Conservation (phyloP, 2,888 invertebrate species). For the Apotomis turbidana region DNA sequence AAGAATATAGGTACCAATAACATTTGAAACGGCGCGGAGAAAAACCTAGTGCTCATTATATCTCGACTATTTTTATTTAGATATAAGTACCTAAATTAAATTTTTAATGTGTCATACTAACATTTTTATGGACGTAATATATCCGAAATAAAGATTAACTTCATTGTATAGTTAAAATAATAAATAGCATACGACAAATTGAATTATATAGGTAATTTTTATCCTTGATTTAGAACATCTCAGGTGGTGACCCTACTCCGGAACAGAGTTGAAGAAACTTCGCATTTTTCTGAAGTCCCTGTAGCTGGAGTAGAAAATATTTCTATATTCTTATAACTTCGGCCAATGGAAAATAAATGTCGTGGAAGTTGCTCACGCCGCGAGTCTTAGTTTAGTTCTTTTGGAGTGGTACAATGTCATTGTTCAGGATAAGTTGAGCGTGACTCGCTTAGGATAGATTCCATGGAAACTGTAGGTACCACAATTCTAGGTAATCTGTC, state of each 20-base stretch:
- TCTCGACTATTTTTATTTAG: too few relatives aligned
- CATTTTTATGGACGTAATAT: too few relatives aligned
- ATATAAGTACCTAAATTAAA: too few relatives aligned
- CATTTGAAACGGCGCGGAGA: too few relatives aligned
- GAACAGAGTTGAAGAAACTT: constrained; percentile 31
- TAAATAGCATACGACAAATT: too few relatives aligned
- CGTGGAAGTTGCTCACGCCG: constrained; percentile 20
- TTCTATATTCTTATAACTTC: constrained; percentile 35
- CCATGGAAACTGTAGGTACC: background rate
- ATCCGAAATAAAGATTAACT: too few relatives aligned
- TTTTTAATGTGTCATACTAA: too few relatives aligned
- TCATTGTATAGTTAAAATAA: too few relatives aligned
- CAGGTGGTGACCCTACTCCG: constrained; percentile 16
- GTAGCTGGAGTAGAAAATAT: constrained; percentile 30
- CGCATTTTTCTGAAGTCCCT: constrained; percentile 34
- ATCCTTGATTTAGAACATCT: background rate
- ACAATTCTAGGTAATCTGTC: background rate
- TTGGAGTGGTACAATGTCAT: constrained; percentile 18
- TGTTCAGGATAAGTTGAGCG: constrained; percentile 8
- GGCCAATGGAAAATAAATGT: constrained; percentile 37
- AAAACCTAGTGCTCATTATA: too few relatives aligned
- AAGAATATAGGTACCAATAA: too few relatives aligned
- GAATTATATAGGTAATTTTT: background rate
- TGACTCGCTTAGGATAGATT: background rate
- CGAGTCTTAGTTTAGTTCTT: constrained; percentile 15